A percentile compares a stretch with the other conserved stretches of the same genome.
Conservation (phyloP, 1,140 invertebrate genomes). For the Lanistes nyassanus region DNA sequence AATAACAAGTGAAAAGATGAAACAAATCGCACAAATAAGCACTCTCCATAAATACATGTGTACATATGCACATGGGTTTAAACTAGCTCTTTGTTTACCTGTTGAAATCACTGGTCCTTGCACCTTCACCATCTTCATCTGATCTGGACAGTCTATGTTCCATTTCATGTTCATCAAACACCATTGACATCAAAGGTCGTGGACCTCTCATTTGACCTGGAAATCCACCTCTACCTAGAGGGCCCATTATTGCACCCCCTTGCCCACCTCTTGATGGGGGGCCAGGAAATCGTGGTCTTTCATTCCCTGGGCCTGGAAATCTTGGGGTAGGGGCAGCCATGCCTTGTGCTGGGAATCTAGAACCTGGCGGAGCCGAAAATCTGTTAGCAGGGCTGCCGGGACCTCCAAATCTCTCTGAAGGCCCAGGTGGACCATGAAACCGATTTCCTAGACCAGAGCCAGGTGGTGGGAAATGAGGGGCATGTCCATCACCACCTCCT, state of each 20-base stretch:
- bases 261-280: constrained; percentile 1
- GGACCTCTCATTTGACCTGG: not conserved
- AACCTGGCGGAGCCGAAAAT: not conserved
- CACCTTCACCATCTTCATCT: not conserved
- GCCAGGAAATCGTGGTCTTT: constrained; percentile 10
- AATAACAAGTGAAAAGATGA: too few relatives aligned
- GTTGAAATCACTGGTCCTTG: not conserved
- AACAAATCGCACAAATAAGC: too few relatives aligned
- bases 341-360: not conserved
- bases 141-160: constrained; percentile 2
- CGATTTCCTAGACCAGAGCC: not conserved
- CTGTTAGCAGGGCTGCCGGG: not conserved
- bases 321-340: constrained; percentile 8
- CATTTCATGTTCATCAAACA: constrained; percentile 10
- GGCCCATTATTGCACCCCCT: constrained; percentile 5
- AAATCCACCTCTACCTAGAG: not conserved
- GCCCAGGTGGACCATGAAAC: not conserved
- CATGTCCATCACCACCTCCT: too few relatives aligned
- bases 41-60: too few relatives aligned
- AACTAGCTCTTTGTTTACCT: too few relatives aligned
- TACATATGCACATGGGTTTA: too few relatives aligned
- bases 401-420: not conserved
- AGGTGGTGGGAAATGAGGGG: not conserved
- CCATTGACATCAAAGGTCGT: constrained; percentile 4
- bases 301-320: not conserved